Percentiles rank a stretch among this genome's conserved stretches.
Evolutionary conservation across 2,888 invertebrate species (phyloP).

Genomic region (Punctoribates punctum): DNA sequence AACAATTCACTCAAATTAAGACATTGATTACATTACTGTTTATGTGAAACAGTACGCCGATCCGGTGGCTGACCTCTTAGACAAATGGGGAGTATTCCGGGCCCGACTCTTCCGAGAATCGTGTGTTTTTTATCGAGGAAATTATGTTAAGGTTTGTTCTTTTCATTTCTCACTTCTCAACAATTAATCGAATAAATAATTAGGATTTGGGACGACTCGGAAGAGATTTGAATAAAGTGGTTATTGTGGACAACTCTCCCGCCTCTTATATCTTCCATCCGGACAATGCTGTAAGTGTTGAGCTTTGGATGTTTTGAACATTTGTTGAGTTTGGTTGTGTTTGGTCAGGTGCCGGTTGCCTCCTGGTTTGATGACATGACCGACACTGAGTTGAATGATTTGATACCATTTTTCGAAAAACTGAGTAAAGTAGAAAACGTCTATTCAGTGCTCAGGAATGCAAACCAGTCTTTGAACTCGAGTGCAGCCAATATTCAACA

Average conservation of each 20-base stretch:
- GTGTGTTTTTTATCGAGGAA: conserved; percentile 98
- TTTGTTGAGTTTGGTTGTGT: not conserved
- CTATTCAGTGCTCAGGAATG: conserved; percentile 70
- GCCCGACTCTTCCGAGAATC: conserved; percentile 97
- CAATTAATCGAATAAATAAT: not conserved
- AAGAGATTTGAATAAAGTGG: conserved; percentile 88
- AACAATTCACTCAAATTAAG: conserved; percentile 26
- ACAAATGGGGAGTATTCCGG: conserved; percentile 95
- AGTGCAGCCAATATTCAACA: conserved; percentile 11
- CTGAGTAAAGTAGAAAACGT: conserved; percentile 95
- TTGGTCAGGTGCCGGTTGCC: conserved; percentile 78
- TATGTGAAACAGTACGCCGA: conserved; percentile 77
- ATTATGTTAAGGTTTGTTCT: conserved; percentile 81
- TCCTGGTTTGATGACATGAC: conserved; percentile 99
- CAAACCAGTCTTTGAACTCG: conserved; percentile 17
- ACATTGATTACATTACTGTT: not conserved
- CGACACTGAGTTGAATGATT: conserved; percentile 91
- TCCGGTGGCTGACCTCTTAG: conserved; percentile 96
- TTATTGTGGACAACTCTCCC: conserved; percentile 99
- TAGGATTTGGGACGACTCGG: conserved; percentile 93
- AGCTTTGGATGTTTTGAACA: not conserved
- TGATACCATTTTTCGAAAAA: conserved; percentile 97
- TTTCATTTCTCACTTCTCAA: not conserved
- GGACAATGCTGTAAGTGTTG: conserved; percentile 89
- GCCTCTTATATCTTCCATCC: conserved; percentile 99